Evolutionary conservation across 2,797 vertebrate genomes (phyloP).

Genomic region (Micromesistius poutassou): DNA sequence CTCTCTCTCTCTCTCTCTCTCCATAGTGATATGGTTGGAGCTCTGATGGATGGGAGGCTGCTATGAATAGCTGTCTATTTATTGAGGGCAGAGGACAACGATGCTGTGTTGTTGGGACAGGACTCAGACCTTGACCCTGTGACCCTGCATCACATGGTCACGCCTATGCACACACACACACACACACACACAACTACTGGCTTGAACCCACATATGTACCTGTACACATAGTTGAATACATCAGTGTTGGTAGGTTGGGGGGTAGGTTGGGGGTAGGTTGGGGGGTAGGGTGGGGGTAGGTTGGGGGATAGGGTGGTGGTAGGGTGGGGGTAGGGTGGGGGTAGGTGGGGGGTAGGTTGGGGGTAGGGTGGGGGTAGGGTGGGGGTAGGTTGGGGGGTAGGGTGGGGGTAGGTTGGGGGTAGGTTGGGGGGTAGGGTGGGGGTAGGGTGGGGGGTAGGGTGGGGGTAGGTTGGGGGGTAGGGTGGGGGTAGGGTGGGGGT

Average conservation of each 20-base stretch:
- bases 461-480: neutral
- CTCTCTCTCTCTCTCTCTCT: conserved; percentile 30
- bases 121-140: conserved; percentile 63
- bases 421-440: neutral
- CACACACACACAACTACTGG: conserved; percentile 19
- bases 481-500: too few species aligned
- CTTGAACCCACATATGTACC: conserved; percentile 10
- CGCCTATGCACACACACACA: conserved; percentile 24
- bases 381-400: neutral
- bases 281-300: neutral
- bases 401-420: neutral
- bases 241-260: conserved; percentile 5
- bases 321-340: too few species aligned
- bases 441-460: neutral
- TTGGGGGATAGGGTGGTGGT: too few species aligned
- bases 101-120: conserved; percentile 71
- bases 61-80: conserved; percentile 77
- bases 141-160: conserved; percentile 40
- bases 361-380: too few species aligned
- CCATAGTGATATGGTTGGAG: conserved; percentile 60
- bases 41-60: conserved; percentile 73
- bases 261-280: neutral
- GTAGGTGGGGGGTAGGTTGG: too few species aligned
- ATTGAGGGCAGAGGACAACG: conserved; percentile 75
- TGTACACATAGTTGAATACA: conserved; percentile 25